A percentile compares a stretch with the other conserved stretches of the same genome.
Evolutionary conservation across 1,140 invertebrate genomes (phyloP).

Genomic region (Sesamia nonagrioides): DNA sequence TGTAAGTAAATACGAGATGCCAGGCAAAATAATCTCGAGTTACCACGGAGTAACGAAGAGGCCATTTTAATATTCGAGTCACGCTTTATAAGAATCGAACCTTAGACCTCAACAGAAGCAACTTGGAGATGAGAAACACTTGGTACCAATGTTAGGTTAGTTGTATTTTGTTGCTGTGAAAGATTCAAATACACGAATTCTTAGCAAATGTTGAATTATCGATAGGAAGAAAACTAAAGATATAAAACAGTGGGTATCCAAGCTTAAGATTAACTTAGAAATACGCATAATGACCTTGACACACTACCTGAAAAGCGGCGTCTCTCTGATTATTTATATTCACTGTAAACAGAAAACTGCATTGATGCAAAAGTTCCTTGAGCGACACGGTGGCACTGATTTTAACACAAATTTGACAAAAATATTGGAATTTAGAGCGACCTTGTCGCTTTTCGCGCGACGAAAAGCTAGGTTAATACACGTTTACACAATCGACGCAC

Average conservation of each 20-base stretch:
- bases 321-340: slow-evolving; percentile 39
- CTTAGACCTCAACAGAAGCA: not conserved
- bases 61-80: not conserved
- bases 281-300: slow-evolving; percentile 43
- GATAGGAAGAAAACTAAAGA: not conserved
- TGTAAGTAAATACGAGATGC: not conserved
- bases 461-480: slow-evolving; percentile 39
- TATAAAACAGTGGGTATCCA: not conserved
- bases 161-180: not conserved
- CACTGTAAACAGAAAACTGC: slow-evolving; percentile 38
- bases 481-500: slow-evolving; percentile 40
- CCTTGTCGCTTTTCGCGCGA: slow-evolving; percentile 48
- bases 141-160: not conserved
- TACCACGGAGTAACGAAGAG: not conserved
- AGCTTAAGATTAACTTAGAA: slow-evolving; percentile 4
- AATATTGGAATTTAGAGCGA: slow-evolving; percentile 16
- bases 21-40: not conserved
- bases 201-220: not conserved
- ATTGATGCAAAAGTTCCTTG: slow-evolving; percentile 33
- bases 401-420: slow-evolving; percentile 7
- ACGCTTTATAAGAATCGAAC: not conserved
- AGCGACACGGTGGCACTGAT: slow-evolving; percentile 26
- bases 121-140: not conserved
- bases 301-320: slow-evolving; percentile 46
- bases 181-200: not conserved